Evolutionary conservation across 2,113 vertebrate genomes (phyloP).

Genomic region (Notarius quadriscutis): DNA sequence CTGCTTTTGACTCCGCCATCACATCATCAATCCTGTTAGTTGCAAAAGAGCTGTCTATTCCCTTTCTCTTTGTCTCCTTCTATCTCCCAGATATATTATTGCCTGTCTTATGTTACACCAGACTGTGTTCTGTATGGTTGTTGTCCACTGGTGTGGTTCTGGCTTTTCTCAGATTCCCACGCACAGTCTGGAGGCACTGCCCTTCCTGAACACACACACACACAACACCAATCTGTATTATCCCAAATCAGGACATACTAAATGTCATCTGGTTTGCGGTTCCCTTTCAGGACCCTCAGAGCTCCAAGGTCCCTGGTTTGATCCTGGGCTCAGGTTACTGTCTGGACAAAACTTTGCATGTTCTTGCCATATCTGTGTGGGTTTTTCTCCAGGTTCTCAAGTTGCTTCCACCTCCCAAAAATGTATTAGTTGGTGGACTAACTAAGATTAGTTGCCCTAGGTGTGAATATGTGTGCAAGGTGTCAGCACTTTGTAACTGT

Average conservation of each 20-base stretch:
- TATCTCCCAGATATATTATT: background rate
- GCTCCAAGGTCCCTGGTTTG: background rate
- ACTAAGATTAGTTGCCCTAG: background rate
- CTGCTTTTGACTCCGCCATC: background rate
- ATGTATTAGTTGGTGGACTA: no score
- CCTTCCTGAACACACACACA: conserved; percentile 19
- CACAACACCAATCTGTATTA: background rate
- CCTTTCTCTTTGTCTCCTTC: background rate
- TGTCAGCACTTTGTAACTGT: background rate
- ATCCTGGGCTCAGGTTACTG: background rate
- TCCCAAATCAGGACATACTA: background rate
- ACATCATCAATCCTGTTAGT: background rate
- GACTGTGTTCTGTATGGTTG: background rate
- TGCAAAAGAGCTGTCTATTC: background rate
- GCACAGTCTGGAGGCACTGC: conserved; percentile 18
- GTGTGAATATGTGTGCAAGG: background rate
- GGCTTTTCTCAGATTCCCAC: conserved; percentile 5
- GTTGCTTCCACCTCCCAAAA: background rate
- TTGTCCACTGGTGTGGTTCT: background rate
- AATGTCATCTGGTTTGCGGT: background rate
- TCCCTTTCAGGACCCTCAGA: background rate
- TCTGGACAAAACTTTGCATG: background rate
- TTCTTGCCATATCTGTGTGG: background rate
- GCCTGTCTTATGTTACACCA: background rate
- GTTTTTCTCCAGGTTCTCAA: background rate